Conservation (phyloP, 2,113 vertebrate genomes). For the Leptobrachium ailaonicum region DNA sequence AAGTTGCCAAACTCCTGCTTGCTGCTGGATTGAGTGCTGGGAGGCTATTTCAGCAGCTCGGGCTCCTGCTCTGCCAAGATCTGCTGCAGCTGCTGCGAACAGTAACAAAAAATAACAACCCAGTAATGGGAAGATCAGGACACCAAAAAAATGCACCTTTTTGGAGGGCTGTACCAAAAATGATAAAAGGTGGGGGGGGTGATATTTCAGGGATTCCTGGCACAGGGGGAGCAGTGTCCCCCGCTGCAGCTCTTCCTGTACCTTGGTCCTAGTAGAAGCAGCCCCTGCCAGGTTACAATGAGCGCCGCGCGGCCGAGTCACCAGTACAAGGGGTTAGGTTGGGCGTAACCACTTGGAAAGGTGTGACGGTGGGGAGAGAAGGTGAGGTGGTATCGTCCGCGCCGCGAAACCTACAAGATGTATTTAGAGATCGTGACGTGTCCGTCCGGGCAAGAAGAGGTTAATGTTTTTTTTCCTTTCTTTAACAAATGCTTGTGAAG, state of each 20-base stretch:
- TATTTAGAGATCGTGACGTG: too few species aligned
- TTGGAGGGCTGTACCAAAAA: not conserved
- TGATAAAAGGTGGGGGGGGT: slow-evolving; percentile 2
- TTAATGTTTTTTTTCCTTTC: too few species aligned
- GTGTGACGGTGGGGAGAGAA: slow-evolving; percentile 43
- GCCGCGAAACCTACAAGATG: too few species aligned
- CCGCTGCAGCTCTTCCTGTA: slow-evolving; percentile 17
- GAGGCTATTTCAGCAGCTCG: not conserved
- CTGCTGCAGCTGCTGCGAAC: not conserved
- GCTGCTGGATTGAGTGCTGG: not conserved
- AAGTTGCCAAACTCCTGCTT: not conserved
- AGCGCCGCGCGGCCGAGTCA: not conserved
- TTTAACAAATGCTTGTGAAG: too few species aligned
- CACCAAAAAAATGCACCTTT: slow-evolving; percentile 17
- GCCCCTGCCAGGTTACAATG: slow-evolving; percentile 6
- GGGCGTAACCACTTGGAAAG: slow-evolving; percentile 45
- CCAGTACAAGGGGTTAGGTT: slow-evolving; percentile 50
- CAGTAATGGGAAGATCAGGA: not conserved
- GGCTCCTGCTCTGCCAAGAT: not conserved
- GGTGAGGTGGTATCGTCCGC: not conserved
- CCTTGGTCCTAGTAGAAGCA: slow-evolving; percentile 6
- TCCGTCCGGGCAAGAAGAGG: too few species aligned
- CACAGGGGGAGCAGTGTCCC: slow-evolving; percentile 4
- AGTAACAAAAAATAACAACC: too few species aligned
- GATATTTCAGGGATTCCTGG: slow-evolving; percentile 43